Percentiles rank a stretch among this genome's conserved stretches.
phyloP scores from a whole-genome alignment of 2,888 invertebrate species.

The Bugulina stolonifera region DNA sequence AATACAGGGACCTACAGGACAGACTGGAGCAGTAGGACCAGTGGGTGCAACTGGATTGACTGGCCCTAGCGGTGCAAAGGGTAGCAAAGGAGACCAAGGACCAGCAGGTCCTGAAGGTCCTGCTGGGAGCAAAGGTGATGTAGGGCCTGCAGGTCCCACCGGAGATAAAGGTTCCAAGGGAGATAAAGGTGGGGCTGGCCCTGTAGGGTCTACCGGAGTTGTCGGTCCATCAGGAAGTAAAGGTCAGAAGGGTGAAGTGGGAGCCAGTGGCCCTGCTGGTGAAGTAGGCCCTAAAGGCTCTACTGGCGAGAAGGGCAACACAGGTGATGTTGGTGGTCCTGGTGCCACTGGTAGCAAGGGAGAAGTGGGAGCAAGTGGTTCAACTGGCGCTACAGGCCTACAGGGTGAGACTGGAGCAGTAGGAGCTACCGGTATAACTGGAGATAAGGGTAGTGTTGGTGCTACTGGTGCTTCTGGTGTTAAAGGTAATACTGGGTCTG shows the following conservation, averaged over 20 bases:
- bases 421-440: conserved; percentile 29
- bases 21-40: conserved; percentile 23
- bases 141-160: conserved; percentile 22
- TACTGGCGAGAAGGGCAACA: neutral
- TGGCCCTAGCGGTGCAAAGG: conserved; percentile 7
- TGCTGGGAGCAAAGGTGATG: conserved; percentile 20
- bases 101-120: neutral
- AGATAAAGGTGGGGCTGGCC: conserved; percentile 20
- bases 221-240: neutral
- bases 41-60: conserved; percentile 28
- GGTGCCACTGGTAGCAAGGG: conserved; percentile 22
- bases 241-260: conserved; percentile 19
- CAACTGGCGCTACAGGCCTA: conserved; percentile 18
- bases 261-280: conserved; percentile 24
- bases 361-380: conserved; percentile 8
- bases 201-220: conserved; percentile 15
- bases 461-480: conserved; percentile 11
- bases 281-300: neutral
- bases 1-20: conserved; percentile 21
- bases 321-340: conserved; percentile 27
- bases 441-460: neutral
- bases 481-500: conserved; percentile 1
- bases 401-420: conserved; percentile 27
- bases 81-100: neutral
- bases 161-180: conserved; percentile 27